These are phyloP conservation scores for Bellardia pandia DNA, from an alignment of 2,888 invertebrate genomes.

Conservation along the genomic window DNA sequence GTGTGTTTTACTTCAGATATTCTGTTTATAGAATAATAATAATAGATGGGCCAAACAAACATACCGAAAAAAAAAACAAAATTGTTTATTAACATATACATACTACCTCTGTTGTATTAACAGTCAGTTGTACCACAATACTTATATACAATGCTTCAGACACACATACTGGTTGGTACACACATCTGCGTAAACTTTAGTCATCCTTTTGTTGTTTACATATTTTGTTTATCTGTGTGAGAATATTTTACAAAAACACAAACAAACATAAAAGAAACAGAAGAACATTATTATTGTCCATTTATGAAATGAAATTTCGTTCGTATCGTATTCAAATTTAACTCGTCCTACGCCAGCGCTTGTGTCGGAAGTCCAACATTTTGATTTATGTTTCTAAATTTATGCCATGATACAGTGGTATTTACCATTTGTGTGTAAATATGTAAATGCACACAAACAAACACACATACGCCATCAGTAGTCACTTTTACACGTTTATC, in stretches of 20 bases:
- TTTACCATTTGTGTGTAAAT: constrained; percentile 43
- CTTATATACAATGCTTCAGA: background rate
- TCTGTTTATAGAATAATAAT: constrained; percentile 28
- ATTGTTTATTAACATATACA: constrained; percentile 42
- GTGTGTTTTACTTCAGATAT: constrained; percentile 1
- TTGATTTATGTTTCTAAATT: constrained; percentile 84
- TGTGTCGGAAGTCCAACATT: constrained; percentile 83
- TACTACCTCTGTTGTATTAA: constrained; percentile 21
- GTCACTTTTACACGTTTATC: constrained; percentile 53
- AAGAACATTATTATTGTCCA: constrained; percentile 48
- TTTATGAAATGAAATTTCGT: constrained; percentile 52
- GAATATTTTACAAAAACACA: constrained; percentile 33
- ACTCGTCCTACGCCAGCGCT: constrained; percentile 68
- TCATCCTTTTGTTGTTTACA: constrained; percentile 57
- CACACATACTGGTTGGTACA: background rate
- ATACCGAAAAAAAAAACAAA: constrained; percentile 2
- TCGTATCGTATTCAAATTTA: constrained; percentile 75
- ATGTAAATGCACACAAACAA: constrained; percentile 18
- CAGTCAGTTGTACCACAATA: background rate
- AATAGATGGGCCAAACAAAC: constrained; percentile 19
- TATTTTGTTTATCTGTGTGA: constrained; percentile 50
- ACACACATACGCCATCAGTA: background rate
- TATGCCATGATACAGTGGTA: constrained; percentile 76
- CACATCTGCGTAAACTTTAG: constrained; percentile 45
- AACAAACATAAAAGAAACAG: constrained; percentile 12